Percentiles rank a stretch among this genome's conserved stretches.
These are phyloP conservation scores for Sorex maritimensis DNA, from an alignment of 2,797 vertebrate species.

Conservation along the genomic window DNA sequence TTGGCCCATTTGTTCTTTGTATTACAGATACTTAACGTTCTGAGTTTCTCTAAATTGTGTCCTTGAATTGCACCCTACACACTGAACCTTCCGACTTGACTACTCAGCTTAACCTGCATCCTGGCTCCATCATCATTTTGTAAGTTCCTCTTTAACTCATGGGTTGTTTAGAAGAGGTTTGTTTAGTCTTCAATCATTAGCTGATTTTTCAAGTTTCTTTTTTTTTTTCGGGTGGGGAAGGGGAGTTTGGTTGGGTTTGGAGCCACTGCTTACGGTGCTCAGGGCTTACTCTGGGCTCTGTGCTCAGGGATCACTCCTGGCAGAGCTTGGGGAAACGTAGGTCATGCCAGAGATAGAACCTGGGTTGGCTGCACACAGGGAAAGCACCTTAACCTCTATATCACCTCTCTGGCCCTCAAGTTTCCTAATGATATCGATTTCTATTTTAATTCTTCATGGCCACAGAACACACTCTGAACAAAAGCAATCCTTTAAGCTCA, in stretches of 20 bases:
- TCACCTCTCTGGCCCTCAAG: no score
- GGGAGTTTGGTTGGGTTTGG: no score
- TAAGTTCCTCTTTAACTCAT: conserved; percentile 34
- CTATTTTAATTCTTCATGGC: neutral
- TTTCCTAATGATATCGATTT: neutral
- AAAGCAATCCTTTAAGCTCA: neutral
- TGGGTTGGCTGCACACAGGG: no score
- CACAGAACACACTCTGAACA: neutral
- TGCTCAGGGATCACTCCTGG: no score
- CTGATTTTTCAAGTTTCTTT: conserved; percentile 2
- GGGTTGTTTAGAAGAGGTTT: conserved; percentile 47
- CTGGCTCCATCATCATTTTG: neutral
- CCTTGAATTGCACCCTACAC: neutral
- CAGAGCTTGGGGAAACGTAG: no score
- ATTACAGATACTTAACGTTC: neutral
- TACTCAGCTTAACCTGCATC: neutral
- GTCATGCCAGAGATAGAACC: no score
- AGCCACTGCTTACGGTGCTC: no score
- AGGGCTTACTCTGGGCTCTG: no score
- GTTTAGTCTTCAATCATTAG: conserved; percentile 45
- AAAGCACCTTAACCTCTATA: no score
- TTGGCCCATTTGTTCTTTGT: neutral
- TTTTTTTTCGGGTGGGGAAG: no score
- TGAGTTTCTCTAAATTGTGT: neutral
- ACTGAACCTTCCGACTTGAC: neutral